A percentile compares a stretch with the other conserved stretches of the same genome.
Evolutionary conservation across 2,113 vertebrate genomes (phyloP).

Genomic region (Salvelinus namaycush): DNA sequence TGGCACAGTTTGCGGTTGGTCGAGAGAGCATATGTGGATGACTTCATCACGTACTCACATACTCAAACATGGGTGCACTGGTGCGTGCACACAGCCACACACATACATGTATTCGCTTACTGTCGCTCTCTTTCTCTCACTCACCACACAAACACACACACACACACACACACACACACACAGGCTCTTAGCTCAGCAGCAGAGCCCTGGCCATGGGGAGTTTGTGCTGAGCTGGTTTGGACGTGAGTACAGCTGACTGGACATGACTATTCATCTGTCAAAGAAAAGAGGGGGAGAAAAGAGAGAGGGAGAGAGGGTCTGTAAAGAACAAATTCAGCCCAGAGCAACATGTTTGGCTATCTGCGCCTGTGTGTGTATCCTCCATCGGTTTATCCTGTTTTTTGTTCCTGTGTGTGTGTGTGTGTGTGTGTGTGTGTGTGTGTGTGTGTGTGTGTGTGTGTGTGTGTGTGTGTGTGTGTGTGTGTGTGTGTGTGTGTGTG

Average conservation of each 20-base stretch:
- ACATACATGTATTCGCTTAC: slow-evolving; percentile 29
- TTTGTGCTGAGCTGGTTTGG: slow-evolving; percentile 81
- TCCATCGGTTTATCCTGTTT: slow-evolving; percentile 27
- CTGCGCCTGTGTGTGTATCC: slow-evolving; percentile 52
- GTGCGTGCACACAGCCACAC: slow-evolving; percentile 12
- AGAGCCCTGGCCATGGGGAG: slow-evolving; percentile 74
- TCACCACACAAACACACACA: slow-evolving; percentile 31
- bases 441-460: not conserved
- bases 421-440: not conserved
- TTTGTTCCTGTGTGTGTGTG: slow-evolving; percentile 13
- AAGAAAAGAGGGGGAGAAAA: slow-evolving; percentile 72
- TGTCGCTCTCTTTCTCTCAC: no score
- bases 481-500: slow-evolving; percentile 9
- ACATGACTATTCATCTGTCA: slow-evolving; percentile 80
- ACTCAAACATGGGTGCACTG: slow-evolving; percentile 10
- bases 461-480: no score
- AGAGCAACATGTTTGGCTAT: slow-evolving; percentile 70
- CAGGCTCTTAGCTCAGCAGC: slow-evolving; percentile 62
- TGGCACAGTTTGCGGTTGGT: slow-evolving; percentile 61
- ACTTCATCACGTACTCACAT: slow-evolving; percentile 50
- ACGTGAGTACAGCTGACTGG: slow-evolving; percentile 79
- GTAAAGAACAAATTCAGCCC: slow-evolving; percentile 64
- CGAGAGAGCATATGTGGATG: slow-evolving; percentile 62
- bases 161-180: slow-evolving; percentile 42
- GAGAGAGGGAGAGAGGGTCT: slow-evolving; percentile 32